These are phyloP conservation scores for Danionella dracula DNA, from an alignment of 2,797 vertebrate genomes.

Conservation along the genomic window DNA sequence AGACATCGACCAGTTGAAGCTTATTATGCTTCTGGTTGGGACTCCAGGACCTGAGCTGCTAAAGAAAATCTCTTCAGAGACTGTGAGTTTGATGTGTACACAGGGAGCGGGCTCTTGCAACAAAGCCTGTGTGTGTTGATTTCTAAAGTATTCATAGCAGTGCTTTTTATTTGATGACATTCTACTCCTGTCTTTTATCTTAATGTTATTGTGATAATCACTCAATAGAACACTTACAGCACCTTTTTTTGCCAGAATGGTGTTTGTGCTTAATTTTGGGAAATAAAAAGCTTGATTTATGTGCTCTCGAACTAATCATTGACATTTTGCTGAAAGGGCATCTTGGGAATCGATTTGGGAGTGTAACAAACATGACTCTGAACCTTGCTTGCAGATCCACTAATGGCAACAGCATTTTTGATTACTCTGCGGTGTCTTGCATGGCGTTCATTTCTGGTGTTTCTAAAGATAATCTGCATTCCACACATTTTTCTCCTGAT, in stretches of 20 bases:
- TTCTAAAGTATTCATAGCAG: neutral
- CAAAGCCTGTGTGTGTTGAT: constrained; percentile 26
- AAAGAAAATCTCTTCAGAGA: constrained; percentile 99
- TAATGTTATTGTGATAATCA: neutral
- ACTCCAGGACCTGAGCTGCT: constrained; percentile 96
- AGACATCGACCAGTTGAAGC: constrained; percentile 99
- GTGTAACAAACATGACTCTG: constrained; percentile 1
- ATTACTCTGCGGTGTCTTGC: constrained; percentile 15
- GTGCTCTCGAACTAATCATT: neutral
- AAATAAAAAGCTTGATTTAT: neutral
- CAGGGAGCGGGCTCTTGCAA: constrained; percentile 34
- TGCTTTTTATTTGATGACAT: neutral
- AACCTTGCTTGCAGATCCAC: constrained; percentile 25
- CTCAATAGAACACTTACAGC: no score
- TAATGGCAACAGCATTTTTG: constrained; percentile 24
- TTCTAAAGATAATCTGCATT: constrained; percentile 27
- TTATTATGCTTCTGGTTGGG: constrained; percentile 98
- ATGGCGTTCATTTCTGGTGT: constrained; percentile 28
- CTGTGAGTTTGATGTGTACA: constrained; percentile 82
- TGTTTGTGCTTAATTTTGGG: neutral
- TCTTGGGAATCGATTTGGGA: constrained; percentile 16
- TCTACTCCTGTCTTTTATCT: neutral
- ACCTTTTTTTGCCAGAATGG: no score
- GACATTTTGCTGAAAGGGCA: neutral
- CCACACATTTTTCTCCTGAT: constrained; percentile 15